Evolutionary conservation across 2,113 vertebrate species (phyloP).

Genomic region (Gnathonemus echidnorhynchus): DNA sequence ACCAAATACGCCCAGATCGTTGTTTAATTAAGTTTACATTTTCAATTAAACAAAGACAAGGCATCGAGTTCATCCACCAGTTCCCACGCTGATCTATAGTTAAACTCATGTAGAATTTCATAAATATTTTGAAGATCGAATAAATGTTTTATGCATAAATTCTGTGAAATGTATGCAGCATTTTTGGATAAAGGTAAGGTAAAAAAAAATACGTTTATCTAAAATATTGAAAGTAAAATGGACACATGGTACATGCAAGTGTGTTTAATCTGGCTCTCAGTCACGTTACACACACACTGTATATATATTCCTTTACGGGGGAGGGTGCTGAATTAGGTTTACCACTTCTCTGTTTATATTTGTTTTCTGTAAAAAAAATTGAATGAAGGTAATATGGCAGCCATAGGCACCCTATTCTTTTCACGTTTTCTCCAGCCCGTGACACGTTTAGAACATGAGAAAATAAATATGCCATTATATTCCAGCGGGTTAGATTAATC

Average conservation of each 20-base stretch:
- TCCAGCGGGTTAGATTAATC: constrained; percentile 9
- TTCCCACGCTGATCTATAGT: not conserved
- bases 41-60: constrained; percentile 7
- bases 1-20: not conserved
- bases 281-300: not conserved
- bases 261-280: not conserved
- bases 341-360: not conserved
- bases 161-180: not conserved
- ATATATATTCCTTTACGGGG: not conserved
- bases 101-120: not conserved
- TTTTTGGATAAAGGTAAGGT: not conserved
- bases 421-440: not conserved
- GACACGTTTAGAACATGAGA: not conserved
- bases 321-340: not conserved
- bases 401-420: too few relatives aligned
- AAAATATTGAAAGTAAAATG: not conserved
- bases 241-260: not conserved
- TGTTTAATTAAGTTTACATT: not conserved
- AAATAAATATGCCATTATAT: constrained; percentile 2
- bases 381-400: constrained; percentile 1
- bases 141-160: not conserved
- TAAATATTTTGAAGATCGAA: constrained; percentile 6
- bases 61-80: not conserved
- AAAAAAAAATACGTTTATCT: constrained; percentile 2
- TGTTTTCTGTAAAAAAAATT: not conserved